phyloP scores from a whole-genome alignment of 1,140 invertebrate species.

The Parasteatoda tepidariorum region DNA sequence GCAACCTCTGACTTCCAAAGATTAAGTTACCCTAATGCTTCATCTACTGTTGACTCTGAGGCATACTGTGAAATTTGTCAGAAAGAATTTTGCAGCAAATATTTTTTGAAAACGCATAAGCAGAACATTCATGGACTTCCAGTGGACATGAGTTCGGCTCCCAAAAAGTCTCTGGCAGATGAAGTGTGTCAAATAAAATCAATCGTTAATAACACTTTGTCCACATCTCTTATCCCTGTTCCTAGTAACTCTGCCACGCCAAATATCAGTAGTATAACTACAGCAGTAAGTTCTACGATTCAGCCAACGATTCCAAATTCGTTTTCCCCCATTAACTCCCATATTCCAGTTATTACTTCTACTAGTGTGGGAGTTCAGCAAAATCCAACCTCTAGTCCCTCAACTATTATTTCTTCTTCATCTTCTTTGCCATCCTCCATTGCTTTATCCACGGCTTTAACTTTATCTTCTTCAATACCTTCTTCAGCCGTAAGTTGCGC shows the following conservation, averaged over 20 bases:
- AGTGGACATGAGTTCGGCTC: slow-evolving; percentile 43
- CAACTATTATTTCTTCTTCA: not conserved
- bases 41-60: slow-evolving; percentile 65
- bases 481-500: slow-evolving; percentile 37
- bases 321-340: slow-evolving; percentile 40
- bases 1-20: slow-evolving; percentile 40
- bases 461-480: slow-evolving; percentile 35
- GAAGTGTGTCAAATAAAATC: slow-evolving; percentile 60
- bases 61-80: slow-evolving; percentile 73
- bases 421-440: not conserved
- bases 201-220: slow-evolving; percentile 51
- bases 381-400: slow-evolving; percentile 40
- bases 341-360: slow-evolving; percentile 46
- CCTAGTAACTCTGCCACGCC: not conserved
- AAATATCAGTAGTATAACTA: not conserved
- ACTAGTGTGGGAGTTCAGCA: not conserved
- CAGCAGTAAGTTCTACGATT: not conserved
- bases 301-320: slow-evolving; percentile 2
- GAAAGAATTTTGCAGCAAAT: slow-evolving; percentile 74
- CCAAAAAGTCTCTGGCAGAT: slow-evolving; percentile 56
- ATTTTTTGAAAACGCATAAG: slow-evolving; percentile 74
- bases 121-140: slow-evolving; percentile 71
- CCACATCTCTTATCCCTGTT: slow-evolving; percentile 1
- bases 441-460: slow-evolving; percentile 8
- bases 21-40: slow-evolving; percentile 27